Evolutionary conservation across 1,140 invertebrate genomes (phyloP), one percentile per base, ranked within the genome.

Genomic region (Acyrthosiphon pisum): DNA sequence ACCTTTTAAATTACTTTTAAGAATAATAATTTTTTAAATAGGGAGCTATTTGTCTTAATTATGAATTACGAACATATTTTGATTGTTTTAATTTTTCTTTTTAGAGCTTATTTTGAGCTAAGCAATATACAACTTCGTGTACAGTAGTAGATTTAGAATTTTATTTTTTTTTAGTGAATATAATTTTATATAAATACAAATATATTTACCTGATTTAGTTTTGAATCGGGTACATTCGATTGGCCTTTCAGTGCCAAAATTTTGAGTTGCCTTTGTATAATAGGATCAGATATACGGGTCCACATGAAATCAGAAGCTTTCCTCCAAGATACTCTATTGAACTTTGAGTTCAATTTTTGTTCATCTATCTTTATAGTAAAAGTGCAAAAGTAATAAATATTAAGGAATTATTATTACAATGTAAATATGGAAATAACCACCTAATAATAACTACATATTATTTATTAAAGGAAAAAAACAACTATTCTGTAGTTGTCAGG

Each of bases 261-360:
- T 94, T 96, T 96, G 37, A 98, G 95, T 95, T 98, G 97, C 90
- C 97, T 95, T 94, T 96, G 96, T 0, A 96, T 96, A 41, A 96
- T 95, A 20, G 96, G 96, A 95, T 98, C 97, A 1, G 96, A 95
- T 91, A 98, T 95, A 93, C 96, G 95, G 11, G 96, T 96, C 96
- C 96, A 97, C 91, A 97, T 96, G 94, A 97, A 97, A 41, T 96
- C 96, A 0, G 96, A 96, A 0, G 97, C 97, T 95, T 97, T 97
- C 84, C 96, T 96, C 97, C 97, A 98, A 0, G 97, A 97, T 0
- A 97, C 95, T 94, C 97, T 95, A 90, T 97, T 97, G 94, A 98
- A 97, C 56, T 94, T 94, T 2, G 90, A 83, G 23, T 92, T 76
- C n/a, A 92, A 76, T 46, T 92, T 92, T 92, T 92, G 90, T 83